Percentiles rank a stretch among this genome's conserved stretches.
phyloP scores from a whole-genome alignment of 2,113 vertebrate genomes.

The Chiloscyllium plagiosum region DNA sequence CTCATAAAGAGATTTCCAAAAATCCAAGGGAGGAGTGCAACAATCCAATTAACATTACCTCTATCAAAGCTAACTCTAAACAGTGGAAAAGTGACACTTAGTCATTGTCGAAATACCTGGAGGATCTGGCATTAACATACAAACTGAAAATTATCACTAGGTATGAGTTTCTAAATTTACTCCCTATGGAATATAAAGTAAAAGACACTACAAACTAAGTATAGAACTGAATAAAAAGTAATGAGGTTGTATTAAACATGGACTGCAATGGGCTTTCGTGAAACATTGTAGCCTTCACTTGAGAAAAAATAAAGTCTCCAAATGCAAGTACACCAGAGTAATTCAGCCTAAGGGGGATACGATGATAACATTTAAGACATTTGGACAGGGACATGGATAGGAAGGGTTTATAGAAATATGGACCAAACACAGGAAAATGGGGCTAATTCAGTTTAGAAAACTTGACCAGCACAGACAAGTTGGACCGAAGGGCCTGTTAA shows the following conservation, averaged over 20 bases:
- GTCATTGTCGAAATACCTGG: background rate
- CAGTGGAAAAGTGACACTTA: slow-evolving; percentile 21
- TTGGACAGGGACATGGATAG: too few relatives aligned
- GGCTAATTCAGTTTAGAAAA: too few relatives aligned
- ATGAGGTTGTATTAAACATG: background rate
- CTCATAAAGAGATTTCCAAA: slow-evolving; percentile 69
- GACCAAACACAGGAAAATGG: too few relatives aligned
- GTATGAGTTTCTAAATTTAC: background rate
- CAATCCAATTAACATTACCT: slow-evolving; percentile 51
- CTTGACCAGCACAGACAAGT: too few relatives aligned
- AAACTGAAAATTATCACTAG: slow-evolving; percentile 31
- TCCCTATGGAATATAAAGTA: background rate
- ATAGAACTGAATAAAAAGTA: background rate
- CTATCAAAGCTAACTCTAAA: background rate
- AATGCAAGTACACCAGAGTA: background rate
- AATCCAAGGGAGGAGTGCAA: slow-evolving; percentile 54
- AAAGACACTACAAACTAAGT: background rate
- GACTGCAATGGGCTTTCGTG: background rate
- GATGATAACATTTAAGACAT: too few relatives aligned
- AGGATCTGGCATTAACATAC: slow-evolving; percentile 1
- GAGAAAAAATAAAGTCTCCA: background rate
- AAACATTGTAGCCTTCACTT: background rate
- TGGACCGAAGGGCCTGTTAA: too few relatives aligned
- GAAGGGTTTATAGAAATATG: too few relatives aligned
- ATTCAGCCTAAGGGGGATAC: background rate